Evolutionary conservation across 1,140 invertebrate genomes (phyloP).

Genomic region (Lepidurus couesii): DNA sequence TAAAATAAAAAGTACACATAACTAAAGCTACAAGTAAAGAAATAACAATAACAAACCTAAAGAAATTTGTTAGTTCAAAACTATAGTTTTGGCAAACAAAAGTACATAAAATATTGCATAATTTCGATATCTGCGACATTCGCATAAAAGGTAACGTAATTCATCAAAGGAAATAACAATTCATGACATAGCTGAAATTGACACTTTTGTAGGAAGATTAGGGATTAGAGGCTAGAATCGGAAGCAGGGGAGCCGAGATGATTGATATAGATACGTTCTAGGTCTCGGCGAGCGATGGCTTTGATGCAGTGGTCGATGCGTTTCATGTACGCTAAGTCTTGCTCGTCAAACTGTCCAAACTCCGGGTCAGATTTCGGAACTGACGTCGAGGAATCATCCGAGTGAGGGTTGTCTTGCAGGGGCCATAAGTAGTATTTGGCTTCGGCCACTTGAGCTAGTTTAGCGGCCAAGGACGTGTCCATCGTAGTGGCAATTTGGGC

Average conservation of each 20-base stretch:
- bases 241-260: not conserved
- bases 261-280: not conserved
- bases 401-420: not conserved
- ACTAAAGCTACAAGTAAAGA: too few relatives aligned
- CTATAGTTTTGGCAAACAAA: too few relatives aligned
- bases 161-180: too few relatives aligned
- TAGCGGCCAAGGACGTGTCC: not conserved
- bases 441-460: not conserved
- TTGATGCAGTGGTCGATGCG: slow-evolving; percentile 14
- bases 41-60: too few relatives aligned
- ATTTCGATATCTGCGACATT: too few relatives aligned
- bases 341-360: not conserved
- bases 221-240: not conserved
- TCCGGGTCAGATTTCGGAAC: not conserved
- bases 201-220: not conserved
- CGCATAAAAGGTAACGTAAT: too few relatives aligned
- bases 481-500: not conserved
- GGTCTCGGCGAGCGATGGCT: not conserved
- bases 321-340: not conserved
- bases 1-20: too few relatives aligned
- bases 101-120: too few relatives aligned
- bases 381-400: not conserved
- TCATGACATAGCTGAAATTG: not conserved
- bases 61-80: too few relatives aligned
- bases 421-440: slow-evolving; percentile 1